Conservation (phyloP, 2,888 invertebrate genomes). For the Pegoplata infirma region DNA sequence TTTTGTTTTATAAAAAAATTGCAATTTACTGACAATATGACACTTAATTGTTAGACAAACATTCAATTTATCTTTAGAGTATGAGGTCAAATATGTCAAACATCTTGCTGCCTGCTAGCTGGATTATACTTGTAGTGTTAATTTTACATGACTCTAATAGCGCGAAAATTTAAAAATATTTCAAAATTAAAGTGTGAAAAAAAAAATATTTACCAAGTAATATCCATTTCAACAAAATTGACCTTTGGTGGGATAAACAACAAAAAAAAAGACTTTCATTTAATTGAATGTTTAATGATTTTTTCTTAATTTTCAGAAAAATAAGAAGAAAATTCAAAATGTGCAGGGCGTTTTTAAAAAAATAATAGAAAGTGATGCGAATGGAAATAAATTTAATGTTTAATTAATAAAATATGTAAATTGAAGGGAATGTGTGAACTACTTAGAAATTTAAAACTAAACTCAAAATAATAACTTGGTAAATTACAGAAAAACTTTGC, state of each 20-base stretch:
- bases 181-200: constrained; percentile 11
- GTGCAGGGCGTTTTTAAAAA: too few relatives aligned
- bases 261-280: constrained; percentile 36
- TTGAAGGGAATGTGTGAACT: too few relatives aligned
- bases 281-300: constrained; percentile 29
- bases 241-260: constrained; percentile 20
- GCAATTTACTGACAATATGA: constrained; percentile 39
- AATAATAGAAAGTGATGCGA: too few relatives aligned
- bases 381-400: too few relatives aligned
- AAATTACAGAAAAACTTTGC: too few relatives aligned
- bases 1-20: constrained; percentile 41
- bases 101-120: constrained; percentile 22
- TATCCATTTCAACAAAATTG: not conserved
- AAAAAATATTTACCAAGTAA: too few relatives aligned
- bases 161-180: constrained; percentile 1
- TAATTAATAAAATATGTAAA: too few relatives aligned
- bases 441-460: too few relatives aligned
- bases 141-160: constrained; percentile 3
- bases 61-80: constrained; percentile 52
- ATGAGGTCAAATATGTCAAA: constrained; percentile 41
- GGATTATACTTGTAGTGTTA: too few relatives aligned
- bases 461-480: too few relatives aligned
- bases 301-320: too few relatives aligned
- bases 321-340: too few relatives aligned
- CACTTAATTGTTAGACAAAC: constrained; percentile 40